Evolutionary conservation across 2,888 invertebrate genomes (phyloP).

Genomic region (Diloba caeruleocephala): DNA sequence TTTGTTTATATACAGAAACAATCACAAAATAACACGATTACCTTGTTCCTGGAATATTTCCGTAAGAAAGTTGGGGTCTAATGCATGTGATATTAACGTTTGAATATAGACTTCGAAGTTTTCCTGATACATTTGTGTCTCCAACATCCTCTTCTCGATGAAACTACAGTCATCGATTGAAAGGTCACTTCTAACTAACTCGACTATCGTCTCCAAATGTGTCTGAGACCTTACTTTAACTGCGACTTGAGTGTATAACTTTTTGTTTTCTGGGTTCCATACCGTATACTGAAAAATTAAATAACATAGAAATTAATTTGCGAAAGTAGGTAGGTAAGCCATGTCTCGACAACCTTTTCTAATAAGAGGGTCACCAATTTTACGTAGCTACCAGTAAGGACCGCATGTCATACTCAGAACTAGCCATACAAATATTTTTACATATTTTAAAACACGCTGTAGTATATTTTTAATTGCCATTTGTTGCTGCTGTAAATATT

Average conservation of each 20-base stretch:
- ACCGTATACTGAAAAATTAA: slow-evolving; percentile 91
- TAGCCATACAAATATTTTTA: too few species aligned
- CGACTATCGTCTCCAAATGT: slow-evolving; percentile 94
- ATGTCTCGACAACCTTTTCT: too few species aligned
- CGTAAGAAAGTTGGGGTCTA: slow-evolving; percentile 96
- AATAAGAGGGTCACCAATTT: too few species aligned
- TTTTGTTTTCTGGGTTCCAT: slow-evolving; percentile 95
- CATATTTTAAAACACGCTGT: too few species aligned
- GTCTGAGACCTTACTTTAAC: slow-evolving; percentile 93
- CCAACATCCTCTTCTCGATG: slow-evolving; percentile 93
- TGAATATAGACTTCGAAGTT: slow-evolving; percentile 97
- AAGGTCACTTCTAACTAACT: slow-evolving; percentile 93
- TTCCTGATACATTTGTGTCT: slow-evolving; percentile 94
- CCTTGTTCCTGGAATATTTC: slow-evolving; percentile 97
- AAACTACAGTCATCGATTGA: slow-evolving; percentile 92
- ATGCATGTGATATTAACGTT: slow-evolving; percentile 96
- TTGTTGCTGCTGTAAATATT: too few species aligned
- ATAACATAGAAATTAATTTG: neutral
- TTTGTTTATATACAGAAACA: slow-evolving; percentile 1
- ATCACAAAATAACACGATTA: slow-evolving; percentile 66
- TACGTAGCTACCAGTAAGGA: too few species aligned
- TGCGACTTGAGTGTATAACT: slow-evolving; percentile 93
- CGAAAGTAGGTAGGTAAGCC: too few species aligned
- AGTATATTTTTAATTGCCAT: too few species aligned
- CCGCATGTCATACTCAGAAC: too few species aligned